Percentiles rank a stretch among this genome's conserved stretches.
Conservation (phyloP, 2,113 vertebrate genomes). For the Sminthopsis crassicaudata region DNA sequence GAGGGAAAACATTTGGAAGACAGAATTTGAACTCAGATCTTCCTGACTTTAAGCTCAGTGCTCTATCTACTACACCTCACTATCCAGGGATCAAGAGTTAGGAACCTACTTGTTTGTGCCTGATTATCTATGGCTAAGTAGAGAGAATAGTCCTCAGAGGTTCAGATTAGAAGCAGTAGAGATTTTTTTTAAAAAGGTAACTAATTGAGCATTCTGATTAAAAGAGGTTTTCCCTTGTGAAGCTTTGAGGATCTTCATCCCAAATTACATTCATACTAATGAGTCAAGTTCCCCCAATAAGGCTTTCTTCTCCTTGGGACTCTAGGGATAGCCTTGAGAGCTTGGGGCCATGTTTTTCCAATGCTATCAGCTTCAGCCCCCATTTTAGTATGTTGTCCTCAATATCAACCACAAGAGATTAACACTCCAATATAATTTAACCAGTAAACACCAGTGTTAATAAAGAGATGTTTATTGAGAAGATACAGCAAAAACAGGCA, state of each 20-base stretch:
- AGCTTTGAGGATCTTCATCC: not conserved
- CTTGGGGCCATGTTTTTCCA: not conserved
- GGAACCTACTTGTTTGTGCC: not conserved
- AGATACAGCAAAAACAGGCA: not conserved
- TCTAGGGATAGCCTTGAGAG: not conserved
- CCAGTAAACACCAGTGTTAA: not conserved
- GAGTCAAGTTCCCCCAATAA: not conserved
- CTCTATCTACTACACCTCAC: no score
- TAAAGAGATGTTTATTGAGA: not conserved
- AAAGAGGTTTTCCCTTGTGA: not conserved
- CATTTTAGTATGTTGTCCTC: not conserved
- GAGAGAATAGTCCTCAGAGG: not conserved
- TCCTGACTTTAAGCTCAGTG: no score
- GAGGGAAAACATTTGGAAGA: no score
- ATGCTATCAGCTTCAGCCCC: not conserved
- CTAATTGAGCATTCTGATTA: not conserved
- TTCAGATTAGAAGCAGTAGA: not conserved
- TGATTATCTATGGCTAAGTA: not conserved
- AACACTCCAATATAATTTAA: not conserved
- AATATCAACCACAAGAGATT: not conserved
- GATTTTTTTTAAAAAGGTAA: not conserved
- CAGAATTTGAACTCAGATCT: not conserved
- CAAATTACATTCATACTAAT: not conserved
- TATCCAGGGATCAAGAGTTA: not conserved
- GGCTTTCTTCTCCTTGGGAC: not conserved